phyloP scores from a whole-genome alignment of 2,113 vertebrate genomes.

The Urocynchramus pylzowi region DNA sequence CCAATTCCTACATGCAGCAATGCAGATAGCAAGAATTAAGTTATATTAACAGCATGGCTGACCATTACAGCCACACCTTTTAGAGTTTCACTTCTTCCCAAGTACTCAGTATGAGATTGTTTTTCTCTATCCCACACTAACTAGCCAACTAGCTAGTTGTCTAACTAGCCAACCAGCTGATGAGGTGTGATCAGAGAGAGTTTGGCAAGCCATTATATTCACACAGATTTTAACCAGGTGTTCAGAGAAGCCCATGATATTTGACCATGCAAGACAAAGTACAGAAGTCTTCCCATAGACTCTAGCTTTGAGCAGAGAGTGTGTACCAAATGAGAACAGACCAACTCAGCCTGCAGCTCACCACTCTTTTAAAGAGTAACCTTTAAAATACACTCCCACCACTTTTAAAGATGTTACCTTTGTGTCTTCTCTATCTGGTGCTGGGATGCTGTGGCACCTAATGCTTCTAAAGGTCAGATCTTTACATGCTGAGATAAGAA shows the following conservation, averaged over 20 bases:
- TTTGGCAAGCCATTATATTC: background rate
- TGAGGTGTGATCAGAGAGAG: background rate
- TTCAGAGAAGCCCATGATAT: background rate
- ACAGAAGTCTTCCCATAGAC: background rate
- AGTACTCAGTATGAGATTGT: background rate
- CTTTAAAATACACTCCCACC: background rate
- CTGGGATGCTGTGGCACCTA: background rate
- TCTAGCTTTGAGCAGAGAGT: background rate
- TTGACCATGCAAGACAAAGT: background rate
- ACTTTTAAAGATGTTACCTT: conserved; percentile 1
- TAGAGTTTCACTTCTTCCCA: background rate
- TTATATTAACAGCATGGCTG: background rate
- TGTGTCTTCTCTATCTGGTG: background rate
- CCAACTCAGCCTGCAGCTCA: background rate
- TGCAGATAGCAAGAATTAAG: background rate
- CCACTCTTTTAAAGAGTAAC: background rate
- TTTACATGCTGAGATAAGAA: background rate
- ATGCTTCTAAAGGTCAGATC: background rate
- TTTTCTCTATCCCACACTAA: background rate
- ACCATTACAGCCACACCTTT: background rate
- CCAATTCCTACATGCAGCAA: background rate
- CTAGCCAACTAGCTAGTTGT: background rate
- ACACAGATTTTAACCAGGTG: background rate
- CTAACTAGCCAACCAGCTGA: background rate
- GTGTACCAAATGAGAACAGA: background rate